phyloP scores from a whole-genome alignment of 2,888 invertebrate species.

The Apodemia zela region DNA sequence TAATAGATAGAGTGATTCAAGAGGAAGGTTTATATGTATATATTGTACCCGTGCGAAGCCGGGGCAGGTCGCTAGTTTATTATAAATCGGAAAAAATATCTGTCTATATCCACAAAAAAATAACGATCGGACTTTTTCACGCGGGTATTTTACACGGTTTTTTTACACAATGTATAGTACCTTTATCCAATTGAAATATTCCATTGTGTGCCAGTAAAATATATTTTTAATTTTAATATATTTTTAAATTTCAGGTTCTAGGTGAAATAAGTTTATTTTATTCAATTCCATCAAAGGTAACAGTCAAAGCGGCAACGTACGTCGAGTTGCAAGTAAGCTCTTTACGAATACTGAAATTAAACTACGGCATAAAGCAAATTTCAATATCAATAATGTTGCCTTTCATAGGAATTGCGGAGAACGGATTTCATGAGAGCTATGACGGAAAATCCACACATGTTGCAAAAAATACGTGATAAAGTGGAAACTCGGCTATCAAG shows the following conservation, averaged over 20 bases:
- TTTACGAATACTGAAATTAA: conserved; percentile 18
- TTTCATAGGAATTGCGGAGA: conserved; percentile 53
- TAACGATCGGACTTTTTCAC: too few species aligned
- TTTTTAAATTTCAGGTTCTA: conserved; percentile 46
- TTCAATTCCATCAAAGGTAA: conserved; percentile 71
- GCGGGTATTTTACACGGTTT: too few species aligned
- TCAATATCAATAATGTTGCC: conserved; percentile 27
- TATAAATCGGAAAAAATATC: too few species aligned
- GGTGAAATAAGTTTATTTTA: conserved; percentile 69
- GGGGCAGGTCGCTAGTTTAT: too few species aligned
- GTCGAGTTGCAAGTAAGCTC: conserved; percentile 63
- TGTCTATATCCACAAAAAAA: too few species aligned
- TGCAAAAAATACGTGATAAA: conserved; percentile 46
- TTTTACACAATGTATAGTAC: too few species aligned
- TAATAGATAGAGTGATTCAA: too few species aligned
- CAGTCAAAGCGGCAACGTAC: conserved; percentile 70
- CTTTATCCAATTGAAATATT: too few species aligned
- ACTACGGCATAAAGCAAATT: conserved; percentile 16
- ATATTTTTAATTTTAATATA: neutral
- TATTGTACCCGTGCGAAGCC: too few species aligned
- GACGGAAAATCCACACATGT: conserved; percentile 54
- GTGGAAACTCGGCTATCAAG: conserved; percentile 46
- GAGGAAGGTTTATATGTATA: too few species aligned
- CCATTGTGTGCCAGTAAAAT: too few species aligned
- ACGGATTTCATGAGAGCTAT: conserved; percentile 67